Conservation (phyloP, 2,888 invertebrate species). For the Lacanobia oleracea region DNA sequence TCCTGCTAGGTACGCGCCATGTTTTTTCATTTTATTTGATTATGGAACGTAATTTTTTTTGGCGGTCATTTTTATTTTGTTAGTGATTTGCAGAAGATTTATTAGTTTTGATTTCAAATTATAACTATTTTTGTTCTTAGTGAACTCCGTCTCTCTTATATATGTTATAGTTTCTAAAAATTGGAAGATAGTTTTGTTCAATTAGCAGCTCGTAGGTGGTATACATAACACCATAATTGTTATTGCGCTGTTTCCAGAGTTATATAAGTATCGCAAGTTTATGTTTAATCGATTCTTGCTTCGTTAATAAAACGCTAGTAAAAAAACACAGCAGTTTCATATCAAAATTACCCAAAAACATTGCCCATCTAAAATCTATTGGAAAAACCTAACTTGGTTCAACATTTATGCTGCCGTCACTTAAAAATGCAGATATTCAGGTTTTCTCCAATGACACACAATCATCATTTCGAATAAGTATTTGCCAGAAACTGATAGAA, state of each 20-base stretch:
- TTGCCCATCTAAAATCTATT: background rate
- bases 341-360: background rate
- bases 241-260: too few species aligned
- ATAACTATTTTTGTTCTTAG: too few species aligned
- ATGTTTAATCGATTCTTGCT: too few species aligned
- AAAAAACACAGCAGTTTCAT: background rate
- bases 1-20: conserved; percentile 20
- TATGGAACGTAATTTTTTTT: conserved; percentile 16
- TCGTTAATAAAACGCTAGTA: too few species aligned
- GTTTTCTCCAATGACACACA: conserved; percentile 12
- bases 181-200: too few species aligned
- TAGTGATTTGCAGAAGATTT: background rate
- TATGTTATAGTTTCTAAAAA: too few species aligned
- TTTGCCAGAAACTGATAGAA: conserved; percentile 5
- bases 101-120: conserved; percentile 6
- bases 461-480: conserved; percentile 15
- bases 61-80: conserved; percentile 26
- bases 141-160: too few species aligned
- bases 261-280: too few species aligned
- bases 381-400: background rate
- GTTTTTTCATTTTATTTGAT: conserved; percentile 34
- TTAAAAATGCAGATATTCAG: background rate
- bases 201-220: too few species aligned
- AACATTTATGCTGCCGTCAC: background rate
- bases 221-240: too few species aligned